A percentile compares a stretch with the other conserved stretches of the same genome.
Conservation (phyloP, 2,113 vertebrate genomes). For the Vicugna pacos region DNA sequence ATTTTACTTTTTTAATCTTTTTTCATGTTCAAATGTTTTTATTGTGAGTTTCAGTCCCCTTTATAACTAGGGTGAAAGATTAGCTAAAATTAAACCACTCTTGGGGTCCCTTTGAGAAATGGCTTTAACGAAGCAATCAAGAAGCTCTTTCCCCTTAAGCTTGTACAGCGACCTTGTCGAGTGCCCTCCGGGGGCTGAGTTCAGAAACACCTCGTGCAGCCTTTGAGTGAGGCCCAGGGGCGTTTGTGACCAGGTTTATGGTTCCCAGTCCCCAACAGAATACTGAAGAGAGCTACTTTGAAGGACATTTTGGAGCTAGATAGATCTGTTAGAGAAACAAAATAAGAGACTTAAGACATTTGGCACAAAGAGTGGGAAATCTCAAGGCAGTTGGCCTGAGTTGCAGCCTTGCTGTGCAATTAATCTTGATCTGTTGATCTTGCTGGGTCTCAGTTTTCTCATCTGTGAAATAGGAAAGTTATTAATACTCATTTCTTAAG, state of each 20-base stretch:
- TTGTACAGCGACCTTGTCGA: not conserved
- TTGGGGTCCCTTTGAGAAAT: conserved; percentile 11
- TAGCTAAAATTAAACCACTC: not conserved
- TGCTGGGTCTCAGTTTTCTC: not conserved
- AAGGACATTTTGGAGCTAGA: not conserved
- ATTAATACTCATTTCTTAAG: not conserved
- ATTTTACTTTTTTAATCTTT: not conserved
- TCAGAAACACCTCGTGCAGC: not conserved
- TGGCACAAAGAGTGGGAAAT: not conserved
- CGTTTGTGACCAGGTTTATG: not conserved
- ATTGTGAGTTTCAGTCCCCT: not conserved
- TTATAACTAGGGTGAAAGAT: not conserved
- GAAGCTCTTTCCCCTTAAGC: not conserved
- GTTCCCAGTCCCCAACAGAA: not conserved
- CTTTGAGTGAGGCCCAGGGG: not conserved
- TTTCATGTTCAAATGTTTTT: conserved; percentile 10
- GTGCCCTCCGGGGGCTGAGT: not conserved
- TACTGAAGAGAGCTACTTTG: not conserved
- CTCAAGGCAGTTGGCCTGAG: not conserved
- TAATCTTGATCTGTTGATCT: not conserved
- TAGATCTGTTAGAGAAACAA: not conserved
- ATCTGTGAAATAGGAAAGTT: not conserved
- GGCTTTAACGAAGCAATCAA: not conserved
- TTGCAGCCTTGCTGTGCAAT: not conserved
- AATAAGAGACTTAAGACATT: not conserved